Base-by-base conservation (phyloP, 2,797 vertebrate genomes). In the Pteronotus mesoamericanus region DNA sequence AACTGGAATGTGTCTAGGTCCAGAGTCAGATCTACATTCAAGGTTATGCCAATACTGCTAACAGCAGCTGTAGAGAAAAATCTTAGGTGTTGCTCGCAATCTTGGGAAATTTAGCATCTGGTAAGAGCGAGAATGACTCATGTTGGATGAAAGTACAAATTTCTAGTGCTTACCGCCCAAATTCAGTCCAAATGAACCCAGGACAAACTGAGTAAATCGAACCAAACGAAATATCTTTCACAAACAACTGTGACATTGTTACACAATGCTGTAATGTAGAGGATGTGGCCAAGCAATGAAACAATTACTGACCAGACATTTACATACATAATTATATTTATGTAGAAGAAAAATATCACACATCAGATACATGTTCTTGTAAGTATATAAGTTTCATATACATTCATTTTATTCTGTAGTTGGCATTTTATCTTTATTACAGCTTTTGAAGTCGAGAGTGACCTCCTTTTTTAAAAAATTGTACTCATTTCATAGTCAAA, bases 81-180 rank as follows among this genome's bases (percentile, higher is more conserved):
- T 69, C 61, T 88, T 85, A 82, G 77, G 86, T 74, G n/a, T 82
- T 53, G 16, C 42, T 42, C 95, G 59, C 3, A 69, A 29, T 68
- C 84, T 93, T 95, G 7, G 9, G 34, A 95, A 82, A 96, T 89
- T 85, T 46, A 82, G 44, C 87, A 78, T 93, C 71, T 96, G 53
- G 8, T 89, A 39, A 75, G 44, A 89, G 71, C 51, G 19, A n/a
- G 15, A 14, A 69, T 86, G 77, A 74, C 44, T 92, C 12, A 4
- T 71, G 42, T n/a, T 72, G 29, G 29, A 85, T 78, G 42, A 66
- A 61, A 53, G 44, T 32, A 68, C 5, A 2, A 34, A 37, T 91
- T 95, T 96, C n/a, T 37, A 69, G 39, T 90, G 16, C 18, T 64
- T 32, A 26, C 9, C 37, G 8, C 82, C 21, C 46, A 92, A 91